Conservation (phyloP, 2,888 invertebrate genomes). For the Blastobasis adustella region DNA sequence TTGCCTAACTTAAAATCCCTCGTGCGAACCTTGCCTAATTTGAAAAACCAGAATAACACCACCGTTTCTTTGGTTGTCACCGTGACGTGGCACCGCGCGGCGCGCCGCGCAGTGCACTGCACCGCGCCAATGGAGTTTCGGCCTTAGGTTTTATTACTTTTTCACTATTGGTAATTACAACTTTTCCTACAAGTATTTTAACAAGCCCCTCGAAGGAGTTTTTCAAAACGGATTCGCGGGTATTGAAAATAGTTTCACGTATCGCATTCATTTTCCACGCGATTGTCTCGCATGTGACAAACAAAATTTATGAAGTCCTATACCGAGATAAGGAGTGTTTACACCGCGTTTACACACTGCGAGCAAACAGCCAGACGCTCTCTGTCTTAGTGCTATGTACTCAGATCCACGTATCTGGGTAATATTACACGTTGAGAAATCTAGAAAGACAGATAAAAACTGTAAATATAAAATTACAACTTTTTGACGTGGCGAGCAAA, state of each 20-base stretch:
- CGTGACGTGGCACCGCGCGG: too few species aligned
- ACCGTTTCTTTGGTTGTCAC: too few species aligned
- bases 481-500: constrained; percentile 34
- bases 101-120: too few species aligned
- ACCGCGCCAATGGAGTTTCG: too few species aligned
- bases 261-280: constrained; percentile 25
- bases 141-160: too few species aligned
- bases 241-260: neutral
- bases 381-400: constrained; percentile 65
- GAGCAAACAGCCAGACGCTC: constrained; percentile 60
- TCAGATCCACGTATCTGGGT: constrained; percentile 63
- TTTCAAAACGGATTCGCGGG: too few species aligned
- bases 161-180: too few species aligned
- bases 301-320: constrained; percentile 75
- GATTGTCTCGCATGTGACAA: constrained; percentile 65
- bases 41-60: too few species aligned
- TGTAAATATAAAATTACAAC: constrained; percentile 45
- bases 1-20: too few species aligned
- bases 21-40: too few species aligned
- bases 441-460: constrained; percentile 56
- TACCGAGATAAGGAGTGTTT: constrained; percentile 54
- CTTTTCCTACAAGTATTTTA: too few species aligned
- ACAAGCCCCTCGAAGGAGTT: too few species aligned
- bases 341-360: constrained; percentile 57
- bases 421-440: constrained; percentile 65